Conservation (phyloP, 2,888 invertebrate species). For the Arctia plantaginis region DNA sequence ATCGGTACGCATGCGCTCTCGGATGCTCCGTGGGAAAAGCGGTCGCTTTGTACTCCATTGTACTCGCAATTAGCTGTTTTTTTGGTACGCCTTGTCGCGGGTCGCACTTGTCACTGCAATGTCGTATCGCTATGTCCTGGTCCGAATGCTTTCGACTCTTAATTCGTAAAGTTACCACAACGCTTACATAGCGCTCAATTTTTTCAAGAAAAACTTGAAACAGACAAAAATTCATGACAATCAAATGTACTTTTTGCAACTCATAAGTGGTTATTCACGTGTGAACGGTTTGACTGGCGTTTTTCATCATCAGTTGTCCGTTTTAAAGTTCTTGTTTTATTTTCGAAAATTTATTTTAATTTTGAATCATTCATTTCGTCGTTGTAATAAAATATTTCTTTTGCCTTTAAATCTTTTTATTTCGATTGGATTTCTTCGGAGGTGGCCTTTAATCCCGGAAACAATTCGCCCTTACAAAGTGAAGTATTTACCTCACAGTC, state of each 20-base stretch:
- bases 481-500: slow-evolving; percentile 21
- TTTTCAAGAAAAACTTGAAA: slow-evolving; percentile 44
- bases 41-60: slow-evolving; percentile 83
- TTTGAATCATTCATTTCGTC: slow-evolving; percentile 40
- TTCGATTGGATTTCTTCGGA: slow-evolving; percentile 9
- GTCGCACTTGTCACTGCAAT: slow-evolving; percentile 80
- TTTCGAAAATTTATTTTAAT: slow-evolving; percentile 53
- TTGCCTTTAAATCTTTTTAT: slow-evolving; percentile 30
- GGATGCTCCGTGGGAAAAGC: slow-evolving; percentile 84
- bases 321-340: slow-evolving; percentile 59
- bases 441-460: slow-evolving; percentile 24
- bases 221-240: slow-evolving; percentile 59
- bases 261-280: slow-evolving; percentile 75
- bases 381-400: slow-evolving; percentile 33
- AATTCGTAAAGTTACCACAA: slow-evolving; percentile 75
- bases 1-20: slow-evolving; percentile 77
- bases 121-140: slow-evolving; percentile 78
- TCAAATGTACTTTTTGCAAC: slow-evolving; percentile 69
- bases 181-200: slow-evolving; percentile 55
- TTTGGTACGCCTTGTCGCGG: slow-evolving; percentile 72
- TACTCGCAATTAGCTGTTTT: slow-evolving; percentile 82
- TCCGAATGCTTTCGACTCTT: slow-evolving; percentile 75
- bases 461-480: slow-evolving; percentile 17
- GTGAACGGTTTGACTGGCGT: slow-evolving; percentile 74
- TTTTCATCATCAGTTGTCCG: slow-evolving; percentile 70